Percentiles rank a stretch among this genome's conserved stretches.
Conservation (phyloP, 2,797 vertebrate species). For the Squalus acanthias region DNA sequence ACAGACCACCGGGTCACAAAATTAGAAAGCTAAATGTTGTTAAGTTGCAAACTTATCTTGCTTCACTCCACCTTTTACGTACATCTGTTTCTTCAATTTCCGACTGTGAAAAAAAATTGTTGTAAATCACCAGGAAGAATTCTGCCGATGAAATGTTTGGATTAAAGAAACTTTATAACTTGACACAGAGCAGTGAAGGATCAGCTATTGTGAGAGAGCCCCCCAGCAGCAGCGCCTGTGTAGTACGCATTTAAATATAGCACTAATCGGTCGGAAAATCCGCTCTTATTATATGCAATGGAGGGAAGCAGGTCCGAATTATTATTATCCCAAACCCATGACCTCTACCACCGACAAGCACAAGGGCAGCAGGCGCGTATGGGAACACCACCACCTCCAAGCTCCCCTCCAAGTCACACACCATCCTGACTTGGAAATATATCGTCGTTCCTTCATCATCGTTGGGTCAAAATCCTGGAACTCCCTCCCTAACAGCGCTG, state of each 20-base stretch:
- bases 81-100: not conserved
- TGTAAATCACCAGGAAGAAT: not conserved
- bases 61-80: not conserved
- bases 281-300: not conserved
- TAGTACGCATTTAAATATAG: not conserved
- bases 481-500: no score
- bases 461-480: no score
- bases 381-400: no score
- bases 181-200: not conserved
- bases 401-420: no score
- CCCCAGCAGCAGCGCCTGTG: not conserved
- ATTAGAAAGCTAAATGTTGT: not conserved
- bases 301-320: not conserved
- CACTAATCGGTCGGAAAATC: no score
- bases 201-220: not conserved
- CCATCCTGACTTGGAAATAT: no score
- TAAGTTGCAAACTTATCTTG: not conserved
- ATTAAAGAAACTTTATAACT: not conserved
- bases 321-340: not conserved
- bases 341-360: no score
- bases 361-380: no score
- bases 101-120: not conserved
- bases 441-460: no score
- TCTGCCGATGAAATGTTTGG: not conserved
- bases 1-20: not conserved